Percentiles rank a stretch among this genome's conserved stretches.
Evolutionary conservation across 1,140 invertebrate species (phyloP).

Genomic region (Delia radicum): DNA sequence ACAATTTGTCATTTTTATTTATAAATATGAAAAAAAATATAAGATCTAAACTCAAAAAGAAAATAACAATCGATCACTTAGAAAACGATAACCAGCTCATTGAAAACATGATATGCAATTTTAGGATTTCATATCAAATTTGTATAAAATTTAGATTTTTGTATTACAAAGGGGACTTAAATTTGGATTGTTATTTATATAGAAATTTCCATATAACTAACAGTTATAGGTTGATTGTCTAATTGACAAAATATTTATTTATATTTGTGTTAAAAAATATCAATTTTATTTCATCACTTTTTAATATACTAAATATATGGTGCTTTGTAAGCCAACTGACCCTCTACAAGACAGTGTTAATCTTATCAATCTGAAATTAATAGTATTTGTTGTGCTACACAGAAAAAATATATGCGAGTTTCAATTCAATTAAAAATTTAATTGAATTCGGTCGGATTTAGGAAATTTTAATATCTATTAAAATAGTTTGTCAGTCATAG

Average conservation of each 20-base stretch:
- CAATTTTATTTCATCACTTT: neutral
- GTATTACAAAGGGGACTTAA: too few species aligned
- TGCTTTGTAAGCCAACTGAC: too few species aligned
- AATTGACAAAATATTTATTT: neutral
- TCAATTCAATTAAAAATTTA: too few species aligned
- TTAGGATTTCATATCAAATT: neutral
- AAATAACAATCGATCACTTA: neutral
- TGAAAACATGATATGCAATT: neutral
- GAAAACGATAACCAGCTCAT: neutral
- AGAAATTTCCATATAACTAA: neutral
- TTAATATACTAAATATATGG: neutral
- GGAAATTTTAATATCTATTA: too few species aligned
- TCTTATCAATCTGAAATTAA: too few species aligned
- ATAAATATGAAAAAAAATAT: neutral
- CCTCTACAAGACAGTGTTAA: too few species aligned
- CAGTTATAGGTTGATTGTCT: neutral
- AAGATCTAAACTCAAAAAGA: neutral
- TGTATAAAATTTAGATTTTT: neutral
- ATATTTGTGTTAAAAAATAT: neutral
- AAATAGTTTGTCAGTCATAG: too few species aligned
- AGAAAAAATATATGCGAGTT: too few species aligned
- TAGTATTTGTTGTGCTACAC: too few species aligned
- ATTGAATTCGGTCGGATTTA: too few species aligned
- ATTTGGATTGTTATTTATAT: neutral
- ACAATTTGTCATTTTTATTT: slow-evolving; percentile 1